Conservation (phyloP, 2,888 invertebrate genomes). For the Temnothorax ravouxi region DNA sequence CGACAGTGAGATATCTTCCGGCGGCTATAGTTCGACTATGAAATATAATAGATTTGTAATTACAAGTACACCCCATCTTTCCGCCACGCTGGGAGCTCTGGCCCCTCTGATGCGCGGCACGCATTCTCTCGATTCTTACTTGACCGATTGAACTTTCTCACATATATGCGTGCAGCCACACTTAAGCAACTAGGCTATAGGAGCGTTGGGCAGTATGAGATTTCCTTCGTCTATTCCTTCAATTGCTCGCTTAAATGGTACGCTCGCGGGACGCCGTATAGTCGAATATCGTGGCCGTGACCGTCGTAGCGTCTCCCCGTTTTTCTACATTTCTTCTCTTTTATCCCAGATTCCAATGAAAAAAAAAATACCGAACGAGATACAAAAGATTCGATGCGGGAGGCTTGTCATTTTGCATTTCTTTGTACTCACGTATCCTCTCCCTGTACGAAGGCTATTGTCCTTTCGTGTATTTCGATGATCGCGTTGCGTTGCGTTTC, state of each 20-base stretch:
- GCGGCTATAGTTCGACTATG: conserved; percentile 54
- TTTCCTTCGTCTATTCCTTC: conserved; percentile 52
- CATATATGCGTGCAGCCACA: conserved; percentile 52
- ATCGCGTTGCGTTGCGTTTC: conserved; percentile 1
- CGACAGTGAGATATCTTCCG: conserved; percentile 45
- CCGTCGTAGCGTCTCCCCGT: conserved; percentile 25
- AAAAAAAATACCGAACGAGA: background rate
- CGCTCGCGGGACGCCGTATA: conserved; percentile 35
- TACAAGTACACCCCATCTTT: conserved; percentile 25
- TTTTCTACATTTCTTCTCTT: background rate
- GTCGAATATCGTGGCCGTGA: conserved; percentile 41
- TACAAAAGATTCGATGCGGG: conserved; percentile 28
- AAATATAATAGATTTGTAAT: conserved; percentile 64
- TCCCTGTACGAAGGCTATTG: background rate
- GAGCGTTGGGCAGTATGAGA: conserved; percentile 73
- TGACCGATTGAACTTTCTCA: conserved; percentile 17
- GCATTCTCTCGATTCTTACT: conserved; percentile 27
- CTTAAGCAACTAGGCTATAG: conserved; percentile 73
- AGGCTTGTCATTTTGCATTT: conserved; percentile 19
- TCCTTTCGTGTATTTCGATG: background rate
- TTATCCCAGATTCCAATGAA: background rate
- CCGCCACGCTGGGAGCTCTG: background rate
- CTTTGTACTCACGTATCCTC: conserved; percentile 33
- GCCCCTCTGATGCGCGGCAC: background rate
- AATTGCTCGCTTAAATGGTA: conserved; percentile 43